Conservation (phyloP, 1,140 invertebrate genomes). For the Drosophila orosa region DNA sequence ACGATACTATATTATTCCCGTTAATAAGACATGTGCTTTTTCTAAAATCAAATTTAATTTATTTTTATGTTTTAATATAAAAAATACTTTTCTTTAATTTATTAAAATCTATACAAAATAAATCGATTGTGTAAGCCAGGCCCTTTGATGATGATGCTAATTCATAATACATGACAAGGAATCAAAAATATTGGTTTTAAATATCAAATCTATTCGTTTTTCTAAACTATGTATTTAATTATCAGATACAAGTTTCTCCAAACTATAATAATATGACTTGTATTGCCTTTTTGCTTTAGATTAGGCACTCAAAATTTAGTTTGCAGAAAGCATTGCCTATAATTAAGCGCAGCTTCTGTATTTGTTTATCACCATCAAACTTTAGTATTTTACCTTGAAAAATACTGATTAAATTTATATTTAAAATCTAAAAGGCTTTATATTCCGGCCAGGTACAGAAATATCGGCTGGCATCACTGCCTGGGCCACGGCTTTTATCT, state of each 20-base stretch:
- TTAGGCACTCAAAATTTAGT: background rate
- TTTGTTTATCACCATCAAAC: background rate
- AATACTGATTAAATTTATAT: background rate
- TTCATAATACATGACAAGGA: background rate
- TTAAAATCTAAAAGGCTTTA: background rate
- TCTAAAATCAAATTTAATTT: background rate
- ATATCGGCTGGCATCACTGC: slow-evolving; percentile 13
- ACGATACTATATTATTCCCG: background rate
- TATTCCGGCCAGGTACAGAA: background rate
- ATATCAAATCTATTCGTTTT: background rate
- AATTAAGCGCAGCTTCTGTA: background rate
- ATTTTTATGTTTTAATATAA: background rate
- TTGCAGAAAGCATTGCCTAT: background rate
- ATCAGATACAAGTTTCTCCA: too few relatives aligned
- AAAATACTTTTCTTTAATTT: background rate
- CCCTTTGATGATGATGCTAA: too few relatives aligned
- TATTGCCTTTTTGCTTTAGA: background rate
- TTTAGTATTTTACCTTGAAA: background rate
- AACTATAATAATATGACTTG: background rate
- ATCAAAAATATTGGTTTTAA: background rate
- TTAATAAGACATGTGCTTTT: background rate
- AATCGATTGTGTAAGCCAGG: too few relatives aligned
- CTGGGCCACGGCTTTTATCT: slow-evolving; percentile 71
- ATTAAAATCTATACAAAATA: too few relatives aligned
- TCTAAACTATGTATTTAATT: background rate